Evolutionary conservation across 2,113 vertebrate genomes (phyloP).

Genomic region (Oryzias melastigma): DNA sequence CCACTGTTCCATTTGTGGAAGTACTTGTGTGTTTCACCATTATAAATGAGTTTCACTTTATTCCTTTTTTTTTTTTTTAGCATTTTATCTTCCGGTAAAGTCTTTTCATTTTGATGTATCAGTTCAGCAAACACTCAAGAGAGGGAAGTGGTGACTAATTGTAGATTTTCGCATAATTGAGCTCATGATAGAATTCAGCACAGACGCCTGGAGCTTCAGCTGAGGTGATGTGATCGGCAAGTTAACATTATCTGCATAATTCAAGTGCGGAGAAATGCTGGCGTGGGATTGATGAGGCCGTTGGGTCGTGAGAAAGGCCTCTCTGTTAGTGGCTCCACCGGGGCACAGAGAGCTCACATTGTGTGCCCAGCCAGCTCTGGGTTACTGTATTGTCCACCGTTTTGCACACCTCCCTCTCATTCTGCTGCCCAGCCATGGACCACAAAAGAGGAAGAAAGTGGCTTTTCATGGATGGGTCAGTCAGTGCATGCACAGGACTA

Average conservation of each 20-base stretch:
- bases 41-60: too few species aligned
- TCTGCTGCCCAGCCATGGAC: conserved; percentile 53
- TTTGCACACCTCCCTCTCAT: conserved; percentile 51
- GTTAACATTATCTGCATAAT: conserved; percentile 58
- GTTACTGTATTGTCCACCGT: conserved; percentile 64
- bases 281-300: conserved; percentile 55
- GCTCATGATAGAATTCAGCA: background rate
- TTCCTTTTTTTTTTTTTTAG: too few species aligned
- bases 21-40: too few species aligned
- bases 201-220: conserved; percentile 21
- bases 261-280: conserved; percentile 60
- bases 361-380: conserved; percentile 60
- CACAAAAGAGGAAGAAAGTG: conserved; percentile 71
- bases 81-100: too few species aligned
- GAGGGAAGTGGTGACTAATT: too few species aligned
- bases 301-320: conserved; percentile 66
- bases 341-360: conserved; percentile 72
- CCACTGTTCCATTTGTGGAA: too few species aligned
- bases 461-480: conserved; percentile 69
- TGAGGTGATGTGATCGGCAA: conserved; percentile 53
- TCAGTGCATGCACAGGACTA: conserved; percentile 62
- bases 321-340: conserved; percentile 68
- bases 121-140: too few species aligned
- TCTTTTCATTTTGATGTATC: too few species aligned
- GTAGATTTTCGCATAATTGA: too few species aligned